Evolutionary conservation across 2,888 invertebrate species (phyloP).

Genomic region (Meiosimyza decipiens): DNA sequence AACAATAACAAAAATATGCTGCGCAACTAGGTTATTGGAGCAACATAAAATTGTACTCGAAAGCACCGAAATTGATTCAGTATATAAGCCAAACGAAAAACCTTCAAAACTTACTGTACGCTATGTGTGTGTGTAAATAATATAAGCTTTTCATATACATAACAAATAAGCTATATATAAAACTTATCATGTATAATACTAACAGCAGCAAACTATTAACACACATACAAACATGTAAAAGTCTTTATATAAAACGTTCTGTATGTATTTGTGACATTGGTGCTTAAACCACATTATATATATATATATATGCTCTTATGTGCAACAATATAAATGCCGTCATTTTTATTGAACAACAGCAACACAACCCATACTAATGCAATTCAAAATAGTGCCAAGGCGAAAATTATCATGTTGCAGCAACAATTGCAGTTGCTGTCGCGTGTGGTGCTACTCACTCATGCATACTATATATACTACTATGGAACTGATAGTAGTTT

Average conservation of each 20-base stretch:
- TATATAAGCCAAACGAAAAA: too few relatives aligned
- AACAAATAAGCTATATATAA: too few relatives aligned
- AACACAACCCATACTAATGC: slow-evolving; percentile 38
- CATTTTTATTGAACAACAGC: slow-evolving; percentile 7
- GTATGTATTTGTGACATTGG: slow-evolving; percentile 26
- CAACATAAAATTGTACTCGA: slow-evolving; percentile 35
- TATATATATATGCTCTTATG: too few relatives aligned
- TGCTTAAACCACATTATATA: background rate
- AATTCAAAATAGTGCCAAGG: slow-evolving; percentile 47
- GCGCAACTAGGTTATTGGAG: slow-evolving; percentile 37
- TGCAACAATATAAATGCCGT: too few relatives aligned
- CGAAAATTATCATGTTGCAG: slow-evolving; percentile 17
- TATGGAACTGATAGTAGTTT: background rate
- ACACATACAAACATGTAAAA: background rate
- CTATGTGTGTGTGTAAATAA: too few relatives aligned
- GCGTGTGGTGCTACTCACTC: background rate
- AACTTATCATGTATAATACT: too few relatives aligned
- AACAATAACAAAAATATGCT: slow-evolving; percentile 12
- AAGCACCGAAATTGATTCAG: slow-evolving; percentile 35
- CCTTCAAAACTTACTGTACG: too few relatives aligned
- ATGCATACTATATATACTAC: background rate
- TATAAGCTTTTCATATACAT: too few relatives aligned
- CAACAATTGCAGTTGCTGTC: background rate
- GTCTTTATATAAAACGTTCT: slow-evolving; percentile 36
- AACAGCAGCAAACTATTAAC: slow-evolving; percentile 8